A percentile compares a stretch with the other conserved stretches of the same genome.
Conservation (phyloP, 2,888 invertebrate species). For the Cephonodes hylas region DNA sequence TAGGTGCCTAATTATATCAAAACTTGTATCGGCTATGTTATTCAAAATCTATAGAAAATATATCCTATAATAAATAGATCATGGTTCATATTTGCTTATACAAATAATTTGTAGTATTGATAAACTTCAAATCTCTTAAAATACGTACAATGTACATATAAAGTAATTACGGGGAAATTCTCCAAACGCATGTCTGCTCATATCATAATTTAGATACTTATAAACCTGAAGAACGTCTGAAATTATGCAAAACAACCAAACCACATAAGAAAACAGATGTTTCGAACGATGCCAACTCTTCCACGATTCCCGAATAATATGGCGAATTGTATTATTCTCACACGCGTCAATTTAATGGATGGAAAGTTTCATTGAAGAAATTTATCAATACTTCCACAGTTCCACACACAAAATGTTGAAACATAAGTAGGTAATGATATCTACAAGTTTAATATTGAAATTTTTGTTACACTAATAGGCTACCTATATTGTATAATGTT, state of each 20-base stretch:
- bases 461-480: too few species aligned
- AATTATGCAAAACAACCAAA: conserved; percentile 42
- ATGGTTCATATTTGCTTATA: too few species aligned
- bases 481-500: too few species aligned
- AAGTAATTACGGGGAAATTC: neutral
- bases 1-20: too few species aligned
- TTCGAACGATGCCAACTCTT: conserved; percentile 27
- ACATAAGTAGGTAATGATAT: too few species aligned
- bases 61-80: too few species aligned
- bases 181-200: neutral
- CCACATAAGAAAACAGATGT: conserved; percentile 41
- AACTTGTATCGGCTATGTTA: too few species aligned
- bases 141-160: neutral
- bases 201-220: conserved; percentile 16
- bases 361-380: neutral
- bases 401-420: too few species aligned
- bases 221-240: conserved; percentile 21
- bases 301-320: conserved; percentile 27
- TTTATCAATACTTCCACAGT: neutral
- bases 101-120: too few species aligned
- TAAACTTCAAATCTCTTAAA: neutral
- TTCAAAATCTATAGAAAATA: too few species aligned
- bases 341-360: neutral
- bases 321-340: neutral
- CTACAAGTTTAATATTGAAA: too few species aligned